Evolutionary conservation across 2,797 vertebrate genomes (phyloP).

Genomic region (Cuniculus paca): DNA sequence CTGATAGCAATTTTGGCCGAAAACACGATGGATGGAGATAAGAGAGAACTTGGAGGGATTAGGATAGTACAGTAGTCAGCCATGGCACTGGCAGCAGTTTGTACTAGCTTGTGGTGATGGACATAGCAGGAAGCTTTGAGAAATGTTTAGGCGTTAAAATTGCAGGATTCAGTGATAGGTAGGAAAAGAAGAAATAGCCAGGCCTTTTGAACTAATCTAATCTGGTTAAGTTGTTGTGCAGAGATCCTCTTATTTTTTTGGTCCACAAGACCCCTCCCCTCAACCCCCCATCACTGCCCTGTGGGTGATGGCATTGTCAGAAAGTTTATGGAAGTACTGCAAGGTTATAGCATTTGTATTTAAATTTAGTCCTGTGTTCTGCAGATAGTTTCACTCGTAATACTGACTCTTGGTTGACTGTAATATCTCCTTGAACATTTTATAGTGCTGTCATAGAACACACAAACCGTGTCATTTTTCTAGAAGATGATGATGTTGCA

Average conservation of each 20-base stretch:
- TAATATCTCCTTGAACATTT: constrained; percentile 57
- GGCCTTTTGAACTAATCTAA: not conserved
- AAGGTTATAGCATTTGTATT: not conserved
- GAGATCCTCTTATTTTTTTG: constrained; percentile 13
- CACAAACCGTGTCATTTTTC: constrained; percentile 98
- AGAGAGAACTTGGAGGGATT: not conserved
- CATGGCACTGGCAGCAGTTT: not conserved
- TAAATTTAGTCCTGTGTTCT: constrained; percentile 20
- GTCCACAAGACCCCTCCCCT: not conserved
- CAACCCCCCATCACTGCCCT: not conserved
- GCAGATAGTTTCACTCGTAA: not conserved
- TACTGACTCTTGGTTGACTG: not conserved
- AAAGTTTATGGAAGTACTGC: not conserved
- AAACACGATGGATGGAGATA: not conserved
- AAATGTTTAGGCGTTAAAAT: constrained; percentile 53
- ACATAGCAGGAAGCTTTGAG: not conserved
- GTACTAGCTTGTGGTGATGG: not conserved
- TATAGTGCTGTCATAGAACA: constrained; percentile 97
- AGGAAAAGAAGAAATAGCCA: not conserved
- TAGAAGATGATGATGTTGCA: constrained; percentile 99
- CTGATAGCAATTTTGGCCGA: constrained; percentile 21
- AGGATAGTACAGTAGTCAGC: not conserved
- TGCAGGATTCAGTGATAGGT: not conserved
- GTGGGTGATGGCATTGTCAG: not conserved
- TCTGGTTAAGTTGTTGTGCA: not conserved